Evolutionary conservation across 2,888 invertebrate genomes (phyloP), one percentile per base, ranked within the genome.

Genomic region (Acleris laterana): DNA sequence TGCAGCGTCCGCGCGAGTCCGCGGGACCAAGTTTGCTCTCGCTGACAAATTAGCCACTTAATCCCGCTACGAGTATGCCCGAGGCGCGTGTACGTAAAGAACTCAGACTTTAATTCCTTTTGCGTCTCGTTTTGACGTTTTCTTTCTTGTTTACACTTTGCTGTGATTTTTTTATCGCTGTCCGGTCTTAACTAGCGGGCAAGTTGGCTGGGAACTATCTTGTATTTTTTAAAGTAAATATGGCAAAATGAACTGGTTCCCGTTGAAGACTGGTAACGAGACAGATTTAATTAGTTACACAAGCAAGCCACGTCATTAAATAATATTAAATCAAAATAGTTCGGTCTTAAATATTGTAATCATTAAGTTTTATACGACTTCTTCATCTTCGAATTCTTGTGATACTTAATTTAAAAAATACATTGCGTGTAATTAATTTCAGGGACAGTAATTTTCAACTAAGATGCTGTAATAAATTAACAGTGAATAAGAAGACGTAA

Each of bases 41-140:
- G 76, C 84, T 90, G 89, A 90, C 89, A 91, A 92, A 90, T 91
- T 91, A 89, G 83, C 85, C 86, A 87, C 88, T 89, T 88, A 88
- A 85, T 88, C 84, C 82, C 71, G 75, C 77, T 74, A n/a, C n/a
- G n/a, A n/a, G n/a, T n/a, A 74, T 78, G 81, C 84, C 80, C 77
- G 77, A 77, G 83, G 82, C 82, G 76, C 77, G 78, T 83, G 77
- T 83, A 83, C 79, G 77, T 81, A 83, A 84, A 82, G 79, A 84
- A 83, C 81, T 81, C 78, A 69, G 74, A 76, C 77, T 82, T 82
- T 83, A 81, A 82, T 83, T 81, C 79, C 75, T 79, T 81, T 78
- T 75, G 72, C 75, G 73, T 77, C 71, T 75, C 72, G 70, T 74
- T 79, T 77, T 76, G 73, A 77, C 69, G 71, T 70, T 60, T 76